Percentiles rank a stretch among this genome's conserved stretches.
Evolutionary conservation across 2,797 vertebrate genomes (phyloP).

Genomic region (Chelon labrosus): DNA sequence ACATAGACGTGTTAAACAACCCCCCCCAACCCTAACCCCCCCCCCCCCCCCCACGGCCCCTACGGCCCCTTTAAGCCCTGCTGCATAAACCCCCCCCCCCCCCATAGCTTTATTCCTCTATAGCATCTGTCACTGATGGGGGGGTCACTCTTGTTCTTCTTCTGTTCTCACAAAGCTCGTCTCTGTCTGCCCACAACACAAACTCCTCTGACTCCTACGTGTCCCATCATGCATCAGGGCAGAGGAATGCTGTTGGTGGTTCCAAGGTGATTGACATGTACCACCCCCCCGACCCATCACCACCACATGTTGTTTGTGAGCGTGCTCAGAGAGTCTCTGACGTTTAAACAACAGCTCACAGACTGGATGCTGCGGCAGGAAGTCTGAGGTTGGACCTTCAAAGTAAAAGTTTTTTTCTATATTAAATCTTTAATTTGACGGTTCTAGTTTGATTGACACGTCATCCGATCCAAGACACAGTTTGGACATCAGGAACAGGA

Average conservation of each 20-base stretch:
- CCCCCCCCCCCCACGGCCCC: not conserved
- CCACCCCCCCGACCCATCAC: not conserved
- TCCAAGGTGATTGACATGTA: conserved; percentile 75
- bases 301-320: conserved; percentile 77
- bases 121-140: conserved; percentile 66
- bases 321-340: conserved; percentile 65
- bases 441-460: too few relatives aligned
- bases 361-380: too few relatives aligned
- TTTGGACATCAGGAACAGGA: too few relatives aligned
- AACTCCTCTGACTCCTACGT: conserved; percentile 44
- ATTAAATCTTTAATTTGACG: too few relatives aligned
- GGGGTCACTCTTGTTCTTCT: conserved; percentile 25
- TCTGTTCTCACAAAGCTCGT: conserved; percentile 50
- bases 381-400: too few relatives aligned
- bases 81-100: conserved; percentile 13
- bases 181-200: conserved; percentile 55
- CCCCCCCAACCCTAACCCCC: not conserved
- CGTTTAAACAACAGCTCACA: conserved; percentile 46
- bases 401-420: too few relatives aligned
- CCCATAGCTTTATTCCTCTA: conserved; percentile 61
- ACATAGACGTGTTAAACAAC: conserved; percentile 22
- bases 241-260: conserved; percentile 38
- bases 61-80: conserved; percentile 16
- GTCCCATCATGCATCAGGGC: conserved; percentile 45
- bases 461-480: too few relatives aligned